Conservation (phyloP, 2,888 invertebrate genomes). For the Nebria salina region DNA sequence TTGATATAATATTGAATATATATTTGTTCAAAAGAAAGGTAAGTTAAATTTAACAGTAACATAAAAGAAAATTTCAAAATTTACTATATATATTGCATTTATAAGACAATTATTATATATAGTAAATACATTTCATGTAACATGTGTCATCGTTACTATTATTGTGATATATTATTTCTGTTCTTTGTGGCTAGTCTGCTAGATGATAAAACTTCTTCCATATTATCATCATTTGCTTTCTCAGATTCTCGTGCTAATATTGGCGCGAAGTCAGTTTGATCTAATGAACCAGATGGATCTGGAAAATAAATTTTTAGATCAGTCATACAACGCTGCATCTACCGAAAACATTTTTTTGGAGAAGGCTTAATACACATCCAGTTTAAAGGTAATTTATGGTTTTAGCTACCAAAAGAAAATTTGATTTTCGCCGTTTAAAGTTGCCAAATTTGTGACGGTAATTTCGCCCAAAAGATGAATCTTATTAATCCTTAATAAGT, state of each 20-base stretch:
- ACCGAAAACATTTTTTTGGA: too few species aligned
- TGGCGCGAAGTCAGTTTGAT: conserved; percentile 55
- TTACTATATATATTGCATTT: conserved; percentile 10
- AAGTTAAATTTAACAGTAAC: background rate
- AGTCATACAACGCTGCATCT: too few species aligned
- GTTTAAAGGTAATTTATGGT: too few species aligned
- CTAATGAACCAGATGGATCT: conserved; percentile 24
- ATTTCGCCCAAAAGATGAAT: too few species aligned
- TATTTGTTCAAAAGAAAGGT: background rate
- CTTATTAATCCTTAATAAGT: too few species aligned
- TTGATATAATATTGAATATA: background rate
- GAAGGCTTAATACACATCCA: too few species aligned
- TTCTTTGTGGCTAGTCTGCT: conserved; percentile 40
- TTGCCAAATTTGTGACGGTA: too few species aligned
- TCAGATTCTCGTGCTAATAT: conserved; percentile 58
- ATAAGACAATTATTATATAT: conserved; percentile 10
- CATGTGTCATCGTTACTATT: conserved; percentile 26
- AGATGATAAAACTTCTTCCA: conserved; percentile 45
- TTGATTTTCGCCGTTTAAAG: too few species aligned
- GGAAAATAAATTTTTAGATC: background rate
- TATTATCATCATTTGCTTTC: conserved; percentile 49
- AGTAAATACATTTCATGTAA: conserved; percentile 10
- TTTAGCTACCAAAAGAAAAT: too few species aligned
- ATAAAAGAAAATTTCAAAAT: background rate
- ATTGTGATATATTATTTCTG: conserved; percentile 40